Base-by-base conservation (phyloP, 2,888 invertebrate species). In the Ormia ochracea region DNA sequence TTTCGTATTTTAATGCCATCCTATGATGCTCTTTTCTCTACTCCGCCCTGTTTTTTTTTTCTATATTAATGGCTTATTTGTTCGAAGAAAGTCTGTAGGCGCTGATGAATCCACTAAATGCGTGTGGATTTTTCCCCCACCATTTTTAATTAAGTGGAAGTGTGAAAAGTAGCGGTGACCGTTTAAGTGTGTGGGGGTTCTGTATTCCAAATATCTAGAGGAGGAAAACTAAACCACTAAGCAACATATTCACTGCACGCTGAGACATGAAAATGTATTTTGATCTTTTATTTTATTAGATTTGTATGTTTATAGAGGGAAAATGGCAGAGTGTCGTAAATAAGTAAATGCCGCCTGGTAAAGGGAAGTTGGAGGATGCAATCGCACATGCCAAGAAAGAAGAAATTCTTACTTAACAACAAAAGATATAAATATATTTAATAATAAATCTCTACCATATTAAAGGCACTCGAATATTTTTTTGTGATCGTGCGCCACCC, bases 271-370 rank as follows among this genome's bases (percentile, higher is more conserved):
- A 50, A 52, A n/a, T 1, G 21, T 31, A 26, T n/a, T 6, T 10
- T 28, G 52, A 33, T 33, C n/a, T 65, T 68, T 0, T 33, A 23
- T 41, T 68, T 3, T 14, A 21, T 41, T 21, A 52, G 52, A 50
- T 61, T 52, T 72, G 19, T 26, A 43, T 72, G 52, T 26, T 69
- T 33, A 33, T 10, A 19, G 19, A 56, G 10, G 14, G 45, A 19
- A 45, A 26, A 38, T 36, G 36, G 38, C 56, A 73, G 19, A 65
- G 38, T 45, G 45, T 63, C 21, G 63, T 19, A 63, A 56, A 45
- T 19, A 45, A 9, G 26, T 23, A 50, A 61, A 38, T 38, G 45
- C 65, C 56, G 38, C 36, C 14, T 45, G 45, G 4, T 38, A 48
- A 58, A 38, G n/a, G 1, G 3, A 38, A 48, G 21, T 38, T 48